A percentile compares a stretch with the other conserved stretches of the same genome.
Conservation (phyloP, 1,140 invertebrate species). For the Tigriopus japonicus region DNA sequence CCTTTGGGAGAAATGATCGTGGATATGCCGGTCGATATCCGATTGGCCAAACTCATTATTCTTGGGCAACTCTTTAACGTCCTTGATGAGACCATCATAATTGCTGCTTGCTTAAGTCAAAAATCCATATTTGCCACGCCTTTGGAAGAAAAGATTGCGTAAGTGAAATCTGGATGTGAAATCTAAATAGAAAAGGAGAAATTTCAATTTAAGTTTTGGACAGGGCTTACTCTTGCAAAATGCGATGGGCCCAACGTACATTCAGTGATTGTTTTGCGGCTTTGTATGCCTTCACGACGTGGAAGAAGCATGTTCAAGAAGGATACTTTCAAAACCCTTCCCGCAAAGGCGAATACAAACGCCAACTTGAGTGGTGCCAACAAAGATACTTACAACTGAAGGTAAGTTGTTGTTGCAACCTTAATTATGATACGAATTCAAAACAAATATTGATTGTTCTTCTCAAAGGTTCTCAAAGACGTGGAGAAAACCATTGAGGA, state of each 20-base stretch:
- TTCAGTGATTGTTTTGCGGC: constrained; percentile 67
- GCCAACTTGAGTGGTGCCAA: constrained; percentile 2
- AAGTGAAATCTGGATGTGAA: no score
- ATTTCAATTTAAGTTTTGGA: no score
- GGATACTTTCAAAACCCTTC: not conserved
- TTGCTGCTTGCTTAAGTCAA: constrained; percentile 48
- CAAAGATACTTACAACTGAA: not conserved
- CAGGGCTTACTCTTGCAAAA: constrained; percentile 51
- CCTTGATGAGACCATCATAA: constrained; percentile 63
- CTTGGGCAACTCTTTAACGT: constrained; percentile 70
- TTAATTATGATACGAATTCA: no score
- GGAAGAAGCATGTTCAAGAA: constrained; percentile 15
- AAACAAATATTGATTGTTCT: no score
- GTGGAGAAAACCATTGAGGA: not conserved
- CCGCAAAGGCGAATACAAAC: not conserved
- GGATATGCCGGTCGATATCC: constrained; percentile 57
- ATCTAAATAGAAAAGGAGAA: no score
- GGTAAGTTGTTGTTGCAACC: not conserved
- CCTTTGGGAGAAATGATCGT: constrained; percentile 66
- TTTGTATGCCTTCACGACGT: constrained; percentile 54
- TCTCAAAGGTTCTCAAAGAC: not conserved
- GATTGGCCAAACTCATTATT: constrained; percentile 60
- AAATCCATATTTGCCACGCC: constrained; percentile 59
- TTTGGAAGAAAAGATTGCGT: constrained; percentile 39
- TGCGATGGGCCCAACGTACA: constrained; percentile 56